These are phyloP conservation scores for Andrena minutula DNA, from an alignment of 2,888 invertebrate genomes.

Conservation along the genomic window DNA sequence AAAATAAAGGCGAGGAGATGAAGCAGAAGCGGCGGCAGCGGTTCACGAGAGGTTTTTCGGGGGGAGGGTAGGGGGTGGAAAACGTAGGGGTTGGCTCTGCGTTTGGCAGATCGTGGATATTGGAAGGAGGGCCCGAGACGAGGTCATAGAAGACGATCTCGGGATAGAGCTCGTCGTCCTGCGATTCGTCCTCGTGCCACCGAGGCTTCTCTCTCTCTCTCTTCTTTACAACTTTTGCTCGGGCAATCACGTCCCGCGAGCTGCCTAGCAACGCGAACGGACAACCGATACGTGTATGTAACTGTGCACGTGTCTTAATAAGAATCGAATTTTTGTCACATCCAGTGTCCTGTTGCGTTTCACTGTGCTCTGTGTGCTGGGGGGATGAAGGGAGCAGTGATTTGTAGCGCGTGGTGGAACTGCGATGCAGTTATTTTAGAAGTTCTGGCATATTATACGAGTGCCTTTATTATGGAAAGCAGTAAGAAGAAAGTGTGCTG, in stretches of 20 bases:
- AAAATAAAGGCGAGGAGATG: conserved; percentile 44
- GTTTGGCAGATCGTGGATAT: conserved; percentile 82
- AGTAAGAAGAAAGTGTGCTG: no score
- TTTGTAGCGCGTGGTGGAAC: no score
- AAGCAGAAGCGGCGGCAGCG: conserved; percentile 38
- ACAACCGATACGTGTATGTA: conserved; percentile 71
- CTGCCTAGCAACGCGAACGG: conserved; percentile 52
- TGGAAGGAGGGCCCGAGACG: conserved; percentile 71
- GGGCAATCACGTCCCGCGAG: conserved; percentile 59
- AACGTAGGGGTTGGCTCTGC: conserved; percentile 70
- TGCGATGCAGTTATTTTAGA: no score
- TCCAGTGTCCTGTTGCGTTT: conserved; percentile 3
- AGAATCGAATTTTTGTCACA: conserved; percentile 64
- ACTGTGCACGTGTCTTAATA: conserved; percentile 72
- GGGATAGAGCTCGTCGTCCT: conserved; percentile 49
- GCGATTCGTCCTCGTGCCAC: conserved; percentile 54
- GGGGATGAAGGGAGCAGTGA: no score
- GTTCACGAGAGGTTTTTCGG: conserved; percentile 38
- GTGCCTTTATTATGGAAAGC: no score
- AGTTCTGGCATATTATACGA: no score
- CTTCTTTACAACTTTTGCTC: conserved; percentile 55
- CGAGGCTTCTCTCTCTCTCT: conserved; percentile 35
- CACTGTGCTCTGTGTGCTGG: neutral
- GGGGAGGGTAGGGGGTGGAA: conserved; percentile 5
- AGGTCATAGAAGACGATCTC: conserved; percentile 67